Base-by-base conservation (phyloP, 2,113 vertebrate genomes). In the Nibea coibor region DNA sequence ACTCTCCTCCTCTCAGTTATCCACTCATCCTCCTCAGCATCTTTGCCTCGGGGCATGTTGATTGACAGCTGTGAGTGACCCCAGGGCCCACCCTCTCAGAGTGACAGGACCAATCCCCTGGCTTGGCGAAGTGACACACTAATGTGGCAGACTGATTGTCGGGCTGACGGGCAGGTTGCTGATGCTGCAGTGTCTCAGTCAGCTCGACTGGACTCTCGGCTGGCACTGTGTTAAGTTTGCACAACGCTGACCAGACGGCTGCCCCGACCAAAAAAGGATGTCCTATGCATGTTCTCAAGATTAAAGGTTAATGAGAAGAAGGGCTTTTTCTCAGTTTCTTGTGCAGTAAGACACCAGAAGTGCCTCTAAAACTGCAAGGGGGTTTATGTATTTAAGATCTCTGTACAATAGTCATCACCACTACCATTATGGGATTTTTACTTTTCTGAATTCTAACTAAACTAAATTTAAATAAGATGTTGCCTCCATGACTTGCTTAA, bases 11-110 rank as follows among this genome's bases (percentile, higher is more conserved):
- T 59, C 86, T 85, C 67, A 80, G 48, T 88, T 87, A 89, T 89
- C 88, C 78, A 84, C 84, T 83, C 78, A 75, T 86, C 81, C 72
- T 78, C 83, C 82, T 90, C 86, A 85, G 92, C 74, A 63, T 85
- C 76, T 63, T 69, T 42, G 78, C 81, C 79, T 76, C 56, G 3
- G 62, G 78, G n/a, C 53, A 15, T 9, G 20, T 3, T 90, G 89
- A 93, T 54, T 87, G 87, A 89, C 89, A 90, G 73, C 62, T 22
- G 17, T 11, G 74, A 61, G 70, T 89, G 87, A 88, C 86, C 88
- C 61, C n/a, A 15, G 72, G 74, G 31, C 65, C 86, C 86, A 17
- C 75, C 88, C 72, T 57, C 67, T 71, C 22, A 1, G 50, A 83
- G 43, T 82, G 90, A 84, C 87, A 83, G 79, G 70, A 45, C 84